A percentile compares a stretch with the other conserved stretches of the same genome.
Evolutionary conservation across 2,888 invertebrate species (phyloP).

Genomic region (Diloba caeruleocephala): DNA sequence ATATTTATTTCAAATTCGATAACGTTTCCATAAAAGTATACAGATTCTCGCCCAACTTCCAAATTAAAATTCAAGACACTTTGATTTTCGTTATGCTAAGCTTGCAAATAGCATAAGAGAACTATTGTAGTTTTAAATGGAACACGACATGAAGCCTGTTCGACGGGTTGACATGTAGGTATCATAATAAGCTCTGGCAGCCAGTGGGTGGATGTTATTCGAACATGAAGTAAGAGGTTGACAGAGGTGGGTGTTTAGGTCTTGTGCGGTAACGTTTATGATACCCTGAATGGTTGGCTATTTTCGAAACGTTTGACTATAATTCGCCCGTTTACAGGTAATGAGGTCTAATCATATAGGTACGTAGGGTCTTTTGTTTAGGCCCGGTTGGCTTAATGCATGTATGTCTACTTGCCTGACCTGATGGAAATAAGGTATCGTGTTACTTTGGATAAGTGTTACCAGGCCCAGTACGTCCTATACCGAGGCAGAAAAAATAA

Average conservation of each 20-base stretch:
- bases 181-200: slow-evolving; percentile 53
- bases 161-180: slow-evolving; percentile 41
- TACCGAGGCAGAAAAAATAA: too few relatives aligned
- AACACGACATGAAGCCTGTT: slow-evolving; percentile 46
- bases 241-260: slow-evolving; percentile 46
- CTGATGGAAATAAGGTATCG: slow-evolving; percentile 14
- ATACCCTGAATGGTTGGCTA: neutral
- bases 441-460: too few relatives aligned
- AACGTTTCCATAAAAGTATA: too few relatives aligned
- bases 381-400: too few relatives aligned
- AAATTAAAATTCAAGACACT: slow-evolving; percentile 23
- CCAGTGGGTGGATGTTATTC: slow-evolving; percentile 44
- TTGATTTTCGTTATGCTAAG: slow-evolving; percentile 19
- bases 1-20: too few relatives aligned
- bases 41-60: slow-evolving; percentile 4
- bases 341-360: slow-evolving; percentile 9
- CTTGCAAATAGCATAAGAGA: slow-evolving; percentile 14
- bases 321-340: neutral
- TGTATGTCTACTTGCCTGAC: too few relatives aligned
- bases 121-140: slow-evolving; percentile 53
- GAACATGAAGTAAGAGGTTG: slow-evolving; percentile 41
- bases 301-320: slow-evolving; percentile 21
- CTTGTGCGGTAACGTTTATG: slow-evolving; percentile 40
- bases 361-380: slow-evolving; percentile 19
- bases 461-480: too few relatives aligned